Evolutionary conservation across 2,797 vertebrate genomes (phyloP).

Genomic region (Melanotaenia pygmaea): DNA sequence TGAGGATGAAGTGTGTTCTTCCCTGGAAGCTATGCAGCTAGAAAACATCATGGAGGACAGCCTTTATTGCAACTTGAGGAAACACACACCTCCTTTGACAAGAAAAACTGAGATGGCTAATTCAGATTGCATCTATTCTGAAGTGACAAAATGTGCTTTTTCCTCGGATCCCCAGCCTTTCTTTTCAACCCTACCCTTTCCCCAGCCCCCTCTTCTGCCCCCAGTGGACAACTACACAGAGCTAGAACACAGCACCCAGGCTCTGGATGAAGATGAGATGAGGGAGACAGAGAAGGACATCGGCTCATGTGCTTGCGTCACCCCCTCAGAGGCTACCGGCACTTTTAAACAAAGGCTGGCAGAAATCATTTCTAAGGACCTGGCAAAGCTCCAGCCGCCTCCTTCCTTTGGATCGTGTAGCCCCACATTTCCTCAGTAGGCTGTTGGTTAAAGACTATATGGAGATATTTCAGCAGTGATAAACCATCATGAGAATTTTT

Average conservation of each 20-base stretch:
- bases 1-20: slow-evolving; percentile 34
- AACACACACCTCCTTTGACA: slow-evolving; percentile 1
- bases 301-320: slow-evolving; percentile 20
- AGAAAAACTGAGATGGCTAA: neutral
- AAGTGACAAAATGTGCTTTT: neutral
- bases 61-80: slow-evolving; percentile 59
- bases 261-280: slow-evolving; percentile 29
- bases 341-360: slow-evolving; percentile 82
- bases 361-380: slow-evolving; percentile 78
- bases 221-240: slow-evolving; percentile 27
- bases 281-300: slow-evolving; percentile 49
- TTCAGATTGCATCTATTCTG: slow-evolving; percentile 54
- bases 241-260: slow-evolving; percentile 20
- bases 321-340: slow-evolving; percentile 53
- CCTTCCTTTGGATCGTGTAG: slow-evolving; percentile 34
- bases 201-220: slow-evolving; percentile 22
- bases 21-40: slow-evolving; percentile 34
- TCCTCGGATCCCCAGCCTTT: neutral
- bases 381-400: slow-evolving; percentile 69
- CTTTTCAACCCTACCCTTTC: neutral
- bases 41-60: slow-evolving; percentile 26
- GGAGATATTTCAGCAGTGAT: slow-evolving; percentile 49
- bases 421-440: slow-evolving; percentile 51
- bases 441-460: slow-evolving; percentile 44
- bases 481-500: slow-evolving; percentile 48